A percentile compares a stretch with the other conserved stretches of the same genome.
phyloP scores from a whole-genome alignment of 2,113 vertebrate genomes.

The Gulo gulo region DNA sequence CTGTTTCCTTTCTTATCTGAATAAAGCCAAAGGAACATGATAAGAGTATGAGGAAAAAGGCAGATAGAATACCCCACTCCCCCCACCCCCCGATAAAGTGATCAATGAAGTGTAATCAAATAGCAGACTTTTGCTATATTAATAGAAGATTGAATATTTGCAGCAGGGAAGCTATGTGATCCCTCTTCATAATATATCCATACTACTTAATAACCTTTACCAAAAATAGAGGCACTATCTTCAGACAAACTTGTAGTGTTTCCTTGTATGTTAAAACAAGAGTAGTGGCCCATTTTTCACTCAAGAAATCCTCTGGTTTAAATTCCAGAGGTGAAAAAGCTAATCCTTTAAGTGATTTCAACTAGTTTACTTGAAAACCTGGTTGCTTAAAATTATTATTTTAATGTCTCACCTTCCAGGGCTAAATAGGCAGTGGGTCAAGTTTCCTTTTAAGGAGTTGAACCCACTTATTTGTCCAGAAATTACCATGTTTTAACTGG shows the following conservation, averaged over 20 bases:
- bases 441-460: constrained; percentile 29
- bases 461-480: constrained; percentile 61
- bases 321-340: constrained; percentile 50
- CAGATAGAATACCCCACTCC: background rate
- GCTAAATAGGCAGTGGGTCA: constrained; percentile 53
- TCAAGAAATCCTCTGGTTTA: constrained; percentile 26
- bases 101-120: background rate
- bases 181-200: background rate
- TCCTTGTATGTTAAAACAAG: background rate
- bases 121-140: background rate
- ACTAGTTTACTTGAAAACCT: constrained; percentile 41
- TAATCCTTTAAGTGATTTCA: constrained; percentile 63
- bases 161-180: background rate
- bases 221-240: background rate
- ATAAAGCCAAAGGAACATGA: background rate
- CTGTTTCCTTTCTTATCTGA: background rate
- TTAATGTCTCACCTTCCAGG: constrained; percentile 52
- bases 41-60: background rate
- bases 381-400: constrained; percentile 59
- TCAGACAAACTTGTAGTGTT: background rate
- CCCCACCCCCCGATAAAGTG: background rate
- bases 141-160: background rate
- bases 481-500: constrained; percentile 47
- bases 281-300: constrained; percentile 18
- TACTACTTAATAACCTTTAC: background rate